phyloP scores from a whole-genome alignment of 2,113 vertebrate species.

The Leucoraja erinaceus region DNA sequence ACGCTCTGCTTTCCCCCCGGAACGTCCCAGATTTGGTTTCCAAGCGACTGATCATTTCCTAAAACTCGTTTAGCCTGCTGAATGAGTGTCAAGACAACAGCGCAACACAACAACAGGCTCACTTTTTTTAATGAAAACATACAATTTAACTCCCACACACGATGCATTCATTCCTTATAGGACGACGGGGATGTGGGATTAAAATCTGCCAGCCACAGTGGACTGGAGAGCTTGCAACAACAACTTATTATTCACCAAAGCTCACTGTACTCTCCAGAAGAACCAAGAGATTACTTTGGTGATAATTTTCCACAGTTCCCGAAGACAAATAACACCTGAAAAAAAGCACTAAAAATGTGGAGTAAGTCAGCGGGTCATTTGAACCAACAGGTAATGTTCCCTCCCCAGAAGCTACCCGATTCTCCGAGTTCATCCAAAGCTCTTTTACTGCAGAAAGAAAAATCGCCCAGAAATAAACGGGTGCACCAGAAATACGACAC shows the following conservation, averaged over 20 bases:
- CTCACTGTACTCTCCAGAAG: not conserved
- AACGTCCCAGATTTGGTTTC: not conserved
- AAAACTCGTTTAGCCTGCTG: not conserved
- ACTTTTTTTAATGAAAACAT: not conserved
- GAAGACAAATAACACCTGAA: too few relatives aligned
- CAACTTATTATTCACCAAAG: not conserved
- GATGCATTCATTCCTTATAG: not conserved
- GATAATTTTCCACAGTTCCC: too few relatives aligned
- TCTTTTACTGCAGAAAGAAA: too few relatives aligned
- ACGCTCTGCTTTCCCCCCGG: not conserved
- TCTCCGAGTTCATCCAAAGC: too few relatives aligned
- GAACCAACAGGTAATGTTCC: too few relatives aligned
- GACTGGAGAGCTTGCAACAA: not conserved
- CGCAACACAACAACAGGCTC: not conserved
- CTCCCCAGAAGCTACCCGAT: too few relatives aligned
- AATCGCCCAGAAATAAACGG: not conserved
- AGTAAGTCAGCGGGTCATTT: too few relatives aligned
- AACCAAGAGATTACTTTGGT: not conserved
- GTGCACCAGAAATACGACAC: not conserved
- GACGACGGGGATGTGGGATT: not conserved
- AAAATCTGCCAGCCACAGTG: not conserved
- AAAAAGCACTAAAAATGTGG: too few relatives aligned
- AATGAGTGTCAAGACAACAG: not conserved
- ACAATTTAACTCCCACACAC: not conserved
- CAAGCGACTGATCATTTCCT: not conserved